Conservation (phyloP, 2,888 invertebrate genomes). For the Physocephala rufipes region DNA sequence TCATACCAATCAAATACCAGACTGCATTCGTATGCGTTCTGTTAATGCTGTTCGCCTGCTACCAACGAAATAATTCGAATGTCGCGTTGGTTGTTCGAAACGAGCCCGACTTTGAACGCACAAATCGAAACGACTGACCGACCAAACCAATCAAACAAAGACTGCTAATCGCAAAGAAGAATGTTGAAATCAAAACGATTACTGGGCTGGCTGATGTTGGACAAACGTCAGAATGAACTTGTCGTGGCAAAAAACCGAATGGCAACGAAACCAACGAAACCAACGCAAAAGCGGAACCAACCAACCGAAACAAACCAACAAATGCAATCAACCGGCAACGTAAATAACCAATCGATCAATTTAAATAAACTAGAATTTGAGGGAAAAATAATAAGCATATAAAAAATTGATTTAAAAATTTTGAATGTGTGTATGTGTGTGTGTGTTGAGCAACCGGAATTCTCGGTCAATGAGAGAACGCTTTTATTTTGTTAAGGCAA, state of each 20-base stretch:
- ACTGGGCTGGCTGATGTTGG: too few species aligned
- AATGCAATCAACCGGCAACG: neutral
- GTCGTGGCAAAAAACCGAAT: neutral
- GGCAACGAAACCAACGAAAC: neutral
- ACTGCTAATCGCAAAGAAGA: neutral
- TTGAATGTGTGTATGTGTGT: too few species aligned
- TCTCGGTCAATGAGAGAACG: too few species aligned
- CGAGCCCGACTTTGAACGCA: conserved; percentile 2
- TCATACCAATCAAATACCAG: conserved; percentile 46
- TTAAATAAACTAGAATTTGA: neutral
- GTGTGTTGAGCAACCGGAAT: too few species aligned
- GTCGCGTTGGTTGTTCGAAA: conserved; percentile 41
- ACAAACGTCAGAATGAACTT: too few species aligned
- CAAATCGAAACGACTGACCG: neutral
- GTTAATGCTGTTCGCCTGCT: conserved; percentile 48
- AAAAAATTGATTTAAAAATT: too few species aligned
- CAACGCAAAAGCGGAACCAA: neutral
- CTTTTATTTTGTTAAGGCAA: too few species aligned
- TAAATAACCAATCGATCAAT: neutral
- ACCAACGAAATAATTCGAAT: conserved; percentile 54
- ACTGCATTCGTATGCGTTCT: conserved; percentile 37
- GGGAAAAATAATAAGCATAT: neutral
- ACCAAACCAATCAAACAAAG: neutral
- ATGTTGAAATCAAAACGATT: too few species aligned
- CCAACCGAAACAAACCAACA: neutral